Conservation (phyloP, 2,113 vertebrate genomes). For the Paedocypris sp. region DNA sequence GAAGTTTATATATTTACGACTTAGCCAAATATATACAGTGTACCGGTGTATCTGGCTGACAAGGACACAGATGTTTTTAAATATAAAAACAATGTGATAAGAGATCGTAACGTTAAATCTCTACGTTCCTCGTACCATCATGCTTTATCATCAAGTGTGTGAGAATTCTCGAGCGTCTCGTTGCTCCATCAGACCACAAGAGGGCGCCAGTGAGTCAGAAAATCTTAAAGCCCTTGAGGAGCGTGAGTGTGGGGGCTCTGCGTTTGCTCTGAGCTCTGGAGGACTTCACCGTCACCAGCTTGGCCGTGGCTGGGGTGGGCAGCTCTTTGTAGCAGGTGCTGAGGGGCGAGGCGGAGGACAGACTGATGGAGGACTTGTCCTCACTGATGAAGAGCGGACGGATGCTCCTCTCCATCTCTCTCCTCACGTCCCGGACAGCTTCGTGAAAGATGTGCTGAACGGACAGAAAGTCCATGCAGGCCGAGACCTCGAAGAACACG, state of each 20-base stretch:
- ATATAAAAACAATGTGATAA: no score
- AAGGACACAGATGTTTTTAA: no score
- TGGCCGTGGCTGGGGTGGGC: conserved; percentile 77
- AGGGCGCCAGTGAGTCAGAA: conserved; percentile 55
- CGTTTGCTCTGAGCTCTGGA: conserved; percentile 85
- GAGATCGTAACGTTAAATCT: no score
- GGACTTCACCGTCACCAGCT: conserved; percentile 81
- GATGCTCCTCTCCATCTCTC: conserved; percentile 46
- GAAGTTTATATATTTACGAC: no score
- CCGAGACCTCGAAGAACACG: conserved; percentile 76
- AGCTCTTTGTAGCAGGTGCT: conserved; percentile 76
- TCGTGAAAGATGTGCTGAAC: conserved; percentile 76
- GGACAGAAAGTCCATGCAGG: conserved; percentile 68
- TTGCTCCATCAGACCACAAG: conserved; percentile 4
- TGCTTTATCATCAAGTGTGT: no score
- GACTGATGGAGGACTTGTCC: conserved; percentile 54
- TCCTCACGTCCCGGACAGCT: conserved; percentile 66
- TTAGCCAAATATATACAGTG: no score
- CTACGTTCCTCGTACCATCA: no score
- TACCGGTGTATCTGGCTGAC: no score
- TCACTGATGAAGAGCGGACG: conserved; percentile 65
- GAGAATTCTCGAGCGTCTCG: background rate
- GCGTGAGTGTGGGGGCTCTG: conserved; percentile 74
- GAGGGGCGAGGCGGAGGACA: conserved; percentile 45
- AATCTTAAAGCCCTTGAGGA: conserved; percentile 89